These are phyloP conservation scores for Ciona savignyi DNA, from an alignment of 23 tunicate genomes.

Conservation along the genomic window DNA sequence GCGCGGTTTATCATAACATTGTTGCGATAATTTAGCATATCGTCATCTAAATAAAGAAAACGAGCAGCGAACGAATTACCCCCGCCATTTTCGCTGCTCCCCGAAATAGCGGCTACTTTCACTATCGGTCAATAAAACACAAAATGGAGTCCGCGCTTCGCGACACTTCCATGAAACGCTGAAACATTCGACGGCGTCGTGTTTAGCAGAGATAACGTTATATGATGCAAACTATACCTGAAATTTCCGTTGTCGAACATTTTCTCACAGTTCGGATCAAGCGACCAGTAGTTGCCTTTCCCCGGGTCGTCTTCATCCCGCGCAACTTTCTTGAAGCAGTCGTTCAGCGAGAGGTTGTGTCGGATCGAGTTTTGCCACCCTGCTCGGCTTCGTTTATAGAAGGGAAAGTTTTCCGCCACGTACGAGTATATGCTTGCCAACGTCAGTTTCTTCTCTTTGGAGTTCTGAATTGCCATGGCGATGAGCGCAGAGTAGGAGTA, in stretches of 20 bases:
- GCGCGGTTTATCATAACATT: background rate
- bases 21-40: background rate
- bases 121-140: too few species aligned
- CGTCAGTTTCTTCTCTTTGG: constrained; percentile 95
- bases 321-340: constrained; percentile 96
- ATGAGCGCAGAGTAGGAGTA: constrained; percentile 95
- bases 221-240: constrained; percentile 39
- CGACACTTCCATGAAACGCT: too few species aligned
- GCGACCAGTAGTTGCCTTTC: constrained; percentile 95
- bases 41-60: background rate
- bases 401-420: constrained; percentile 98
- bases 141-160: too few species aligned
- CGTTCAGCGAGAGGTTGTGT: constrained; percentile 90
- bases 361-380: constrained; percentile 99
- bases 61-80: too few species aligned
- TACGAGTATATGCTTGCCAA: constrained; percentile 85
- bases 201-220: too few species aligned
- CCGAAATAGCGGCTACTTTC: too few species aligned
- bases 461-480: constrained; percentile 97
- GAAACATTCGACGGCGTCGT: too few species aligned
- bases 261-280: constrained; percentile 97
- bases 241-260: constrained; percentile 99
- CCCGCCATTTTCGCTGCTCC: too few species aligned
- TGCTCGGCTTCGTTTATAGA: constrained; percentile 89
- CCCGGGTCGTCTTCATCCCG: constrained; percentile 98